Evolutionary conservation across 2,888 invertebrate genomes (phyloP), one percentile per base, ranked within the genome.

Genomic region (Ectemnius cavifrons): DNA sequence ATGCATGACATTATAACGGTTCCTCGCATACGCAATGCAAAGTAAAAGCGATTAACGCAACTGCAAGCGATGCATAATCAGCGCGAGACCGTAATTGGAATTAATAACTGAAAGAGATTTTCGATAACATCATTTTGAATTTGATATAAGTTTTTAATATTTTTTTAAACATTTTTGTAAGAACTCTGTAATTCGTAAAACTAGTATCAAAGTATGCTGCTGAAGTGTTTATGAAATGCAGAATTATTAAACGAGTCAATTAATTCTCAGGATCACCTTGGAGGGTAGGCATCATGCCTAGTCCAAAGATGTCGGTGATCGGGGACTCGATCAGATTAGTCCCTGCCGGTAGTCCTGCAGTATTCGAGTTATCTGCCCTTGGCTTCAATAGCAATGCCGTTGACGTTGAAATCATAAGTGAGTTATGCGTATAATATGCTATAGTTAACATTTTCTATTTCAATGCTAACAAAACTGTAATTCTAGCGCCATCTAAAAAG

Each of bases 261-360:
- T 37, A 37, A 8, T 71, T 52, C 92, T 67, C 92, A 97, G 97
- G 97, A 87, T 98, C 97, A 92, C 98, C 98, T 92, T 98, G 98
- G 98, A 95, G 95, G 93, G 96, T 98, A 89, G 95, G 96, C 92
- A 96, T 98, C 91, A 96, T 97, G 95, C 94, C 96, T 88, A 93
- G 93, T 89, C 93, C 94, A 81, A 94, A 94, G 88, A 92, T 95
- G 92, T 95, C 96, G 89, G 95, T 96, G 88, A 93, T 96, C 88
- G 96, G 97, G 89, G 97, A 97, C 92, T 95, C 97, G 86, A 95
- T 97, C 83, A 94, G 97, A 91, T 94, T 97, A 88, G 97, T 98
- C 87, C 96, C 98, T 85, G 97, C 98, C 81, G 96, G 97, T 91
- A 94, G 95, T 88, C 94, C 97, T 85, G 97, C 98, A 87, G 94